Evolutionary conservation across 1,140 invertebrate species (phyloP), one percentile per base, ranked within the genome.

Genomic region (Holcopasites calliopsidis): DNA sequence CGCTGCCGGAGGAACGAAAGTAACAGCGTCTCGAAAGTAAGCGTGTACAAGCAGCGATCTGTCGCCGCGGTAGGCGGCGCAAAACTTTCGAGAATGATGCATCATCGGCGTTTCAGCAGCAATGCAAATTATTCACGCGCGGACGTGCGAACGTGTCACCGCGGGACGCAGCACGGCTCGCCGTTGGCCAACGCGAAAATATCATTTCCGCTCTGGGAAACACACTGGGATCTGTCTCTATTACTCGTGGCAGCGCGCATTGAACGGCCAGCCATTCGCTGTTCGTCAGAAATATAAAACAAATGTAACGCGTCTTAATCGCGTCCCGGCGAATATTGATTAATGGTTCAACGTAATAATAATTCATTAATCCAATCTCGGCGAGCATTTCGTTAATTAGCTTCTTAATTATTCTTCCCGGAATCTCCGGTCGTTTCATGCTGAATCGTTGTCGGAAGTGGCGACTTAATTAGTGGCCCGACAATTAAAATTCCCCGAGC

Each of bases 121-220:
- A 65, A 73, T 42, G 71, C 64, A 38, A 60, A 65, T 73, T 65
- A 55, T 73, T 65, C 57, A 28, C 71, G 21, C 61, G 60, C 23
- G 49, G 54, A 38, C 71, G 49, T 65, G 71, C 40, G 61, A 73
- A 73, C 49, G 71, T 52, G 42, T n/a, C 33, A 33, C 35, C 13
- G 26, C 11, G 33, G 35, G 40, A 52, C 70, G 18, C 21, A 44
- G 10, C 35, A 16, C 23, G 70, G 23, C 21, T 6, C 33, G 72
- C 55, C 57, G 52, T 42, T 44, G 52, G 33, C 1, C 62, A 73
- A 84, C 74, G 75, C 82, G 85, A 87, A 89, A 89, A 88, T 88
- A 89, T 87, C 85, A 89, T 88, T 88, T 89, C 88, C 86, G 87
- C 81, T 80, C 69, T 38, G 42, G 73, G 75, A 75, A 85, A 76